A percentile compares a stretch with the other conserved stretches of the same genome.
Conservation (phyloP, 1,140 invertebrate species). For the Drosophila murphyi region DNA sequence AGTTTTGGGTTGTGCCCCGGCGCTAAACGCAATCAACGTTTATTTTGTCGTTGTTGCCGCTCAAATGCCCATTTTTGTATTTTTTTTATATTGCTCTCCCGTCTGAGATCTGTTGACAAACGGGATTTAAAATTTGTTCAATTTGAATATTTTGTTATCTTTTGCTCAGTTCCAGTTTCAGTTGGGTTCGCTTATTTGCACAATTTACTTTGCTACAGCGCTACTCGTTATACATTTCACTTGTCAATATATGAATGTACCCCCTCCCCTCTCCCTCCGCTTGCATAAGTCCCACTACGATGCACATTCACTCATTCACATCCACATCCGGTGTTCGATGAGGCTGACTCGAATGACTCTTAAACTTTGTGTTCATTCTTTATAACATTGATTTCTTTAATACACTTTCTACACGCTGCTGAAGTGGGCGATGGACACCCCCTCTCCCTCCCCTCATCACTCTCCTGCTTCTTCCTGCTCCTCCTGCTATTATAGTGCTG, state of each 20-base stretch:
- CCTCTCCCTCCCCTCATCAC: constrained; percentile 11
- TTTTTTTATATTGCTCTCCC: background rate
- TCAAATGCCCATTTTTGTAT: constrained; percentile 14
- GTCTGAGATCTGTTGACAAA: constrained; percentile 74
- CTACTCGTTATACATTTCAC: constrained; percentile 54
- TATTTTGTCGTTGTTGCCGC: constrained; percentile 66
- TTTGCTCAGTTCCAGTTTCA: constrained; percentile 45
- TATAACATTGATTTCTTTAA: constrained; percentile 75
- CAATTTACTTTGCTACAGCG: constrained; percentile 20
- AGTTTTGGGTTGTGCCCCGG: constrained; percentile 4
- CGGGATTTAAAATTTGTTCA: constrained; percentile 79
- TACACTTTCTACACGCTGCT: constrained; percentile 74
- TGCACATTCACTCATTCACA: constrained; percentile 18
- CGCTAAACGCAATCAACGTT: constrained; percentile 76
- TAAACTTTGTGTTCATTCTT: constrained; percentile 59
- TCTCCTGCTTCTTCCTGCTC: background rate
- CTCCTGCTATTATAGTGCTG: constrained; percentile 1
- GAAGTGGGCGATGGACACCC: constrained; percentile 65
- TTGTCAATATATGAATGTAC: constrained; percentile 57
- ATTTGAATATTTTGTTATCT: constrained; percentile 71
- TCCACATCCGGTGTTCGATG: constrained; percentile 68
- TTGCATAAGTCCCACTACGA: too few relatives aligned
- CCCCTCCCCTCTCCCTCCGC: background rate
- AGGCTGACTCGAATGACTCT: constrained; percentile 48
- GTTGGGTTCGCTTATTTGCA: constrained; percentile 6